phyloP scores from a whole-genome alignment of 2,797 vertebrate species.

The Sebastes jordani region DNA sequence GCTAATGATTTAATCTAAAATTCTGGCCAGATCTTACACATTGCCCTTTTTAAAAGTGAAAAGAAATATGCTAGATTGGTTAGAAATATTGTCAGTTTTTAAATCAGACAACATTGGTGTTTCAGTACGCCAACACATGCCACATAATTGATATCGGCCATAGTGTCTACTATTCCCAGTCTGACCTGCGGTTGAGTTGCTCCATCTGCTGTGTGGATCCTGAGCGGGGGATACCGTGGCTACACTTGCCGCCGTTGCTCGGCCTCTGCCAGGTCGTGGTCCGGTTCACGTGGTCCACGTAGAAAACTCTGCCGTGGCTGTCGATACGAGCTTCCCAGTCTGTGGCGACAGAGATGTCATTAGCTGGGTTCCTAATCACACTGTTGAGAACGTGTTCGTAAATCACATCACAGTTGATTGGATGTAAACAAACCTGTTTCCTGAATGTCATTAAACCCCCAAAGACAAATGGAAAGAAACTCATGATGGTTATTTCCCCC shows the following conservation, averaged over 20 bases:
- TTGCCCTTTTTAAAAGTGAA: no score
- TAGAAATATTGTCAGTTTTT: neutral
- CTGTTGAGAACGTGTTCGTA: neutral
- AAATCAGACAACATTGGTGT: neutral
- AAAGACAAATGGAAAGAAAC: neutral
- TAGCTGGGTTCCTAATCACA: no score
- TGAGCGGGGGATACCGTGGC: slow-evolving; percentile 87
- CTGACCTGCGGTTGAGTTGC: slow-evolving; percentile 94
- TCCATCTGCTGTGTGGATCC: slow-evolving; percentile 98
- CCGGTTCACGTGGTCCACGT: slow-evolving; percentile 95
- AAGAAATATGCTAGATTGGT: neutral
- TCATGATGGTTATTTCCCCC: neutral
- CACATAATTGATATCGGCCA: neutral
- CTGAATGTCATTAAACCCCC: neutral
- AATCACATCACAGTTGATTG: neutral
- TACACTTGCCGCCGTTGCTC: slow-evolving; percentile 84
- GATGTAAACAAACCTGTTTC: neutral
- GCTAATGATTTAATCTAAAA: no score
- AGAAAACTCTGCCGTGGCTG: slow-evolving; percentile 97
- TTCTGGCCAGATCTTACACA: no score
- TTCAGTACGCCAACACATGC: neutral
- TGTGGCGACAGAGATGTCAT: slow-evolving; percentile 55
- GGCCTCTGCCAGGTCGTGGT: slow-evolving; percentile 98
- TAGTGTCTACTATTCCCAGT: neutral
- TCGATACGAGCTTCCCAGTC: slow-evolving; percentile 98